Conservation (phyloP, 2,888 invertebrate species). For the Adelphocoris suturalis region DNA sequence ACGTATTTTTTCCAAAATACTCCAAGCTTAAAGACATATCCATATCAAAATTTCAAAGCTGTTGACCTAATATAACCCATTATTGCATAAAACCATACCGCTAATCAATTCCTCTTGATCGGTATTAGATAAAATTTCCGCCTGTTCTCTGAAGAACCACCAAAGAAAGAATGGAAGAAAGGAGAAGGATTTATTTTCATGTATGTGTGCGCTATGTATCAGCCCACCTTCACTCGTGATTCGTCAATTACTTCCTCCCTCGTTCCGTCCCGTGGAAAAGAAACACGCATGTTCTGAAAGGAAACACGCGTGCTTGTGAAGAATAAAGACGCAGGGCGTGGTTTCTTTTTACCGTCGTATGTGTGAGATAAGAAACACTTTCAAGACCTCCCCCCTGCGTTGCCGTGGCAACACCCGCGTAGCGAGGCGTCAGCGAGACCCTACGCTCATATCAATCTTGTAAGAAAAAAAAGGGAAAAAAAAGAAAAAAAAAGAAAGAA, state of each 20-base stretch:
- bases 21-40: too few species aligned
- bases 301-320: not conserved
- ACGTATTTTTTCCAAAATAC: too few species aligned
- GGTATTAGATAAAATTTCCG: too few species aligned
- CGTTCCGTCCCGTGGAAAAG: not conserved
- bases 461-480: not conserved
- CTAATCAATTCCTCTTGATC: too few species aligned
- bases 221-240: slow-evolving; percentile 2
- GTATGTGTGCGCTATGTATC: not conserved
- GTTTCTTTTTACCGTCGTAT: slow-evolving; percentile 28
- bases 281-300: slow-evolving; percentile 3
- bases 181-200: not conserved
- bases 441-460: slow-evolving; percentile 14
- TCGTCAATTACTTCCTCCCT: not conserved
- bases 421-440: not conserved
- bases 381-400: not conserved
- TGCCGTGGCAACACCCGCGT: not conserved
- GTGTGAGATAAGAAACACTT: slow-evolving; percentile 34
- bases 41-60: too few species aligned
- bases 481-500: not conserved
- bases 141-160: too few species aligned
- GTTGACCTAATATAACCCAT: too few species aligned
- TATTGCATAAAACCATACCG: too few species aligned
- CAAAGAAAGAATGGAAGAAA: not conserved
- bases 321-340: slow-evolving; percentile 26